Conservation (phyloP, 2,797 vertebrate genomes). For the Coilia nasus region DNA sequence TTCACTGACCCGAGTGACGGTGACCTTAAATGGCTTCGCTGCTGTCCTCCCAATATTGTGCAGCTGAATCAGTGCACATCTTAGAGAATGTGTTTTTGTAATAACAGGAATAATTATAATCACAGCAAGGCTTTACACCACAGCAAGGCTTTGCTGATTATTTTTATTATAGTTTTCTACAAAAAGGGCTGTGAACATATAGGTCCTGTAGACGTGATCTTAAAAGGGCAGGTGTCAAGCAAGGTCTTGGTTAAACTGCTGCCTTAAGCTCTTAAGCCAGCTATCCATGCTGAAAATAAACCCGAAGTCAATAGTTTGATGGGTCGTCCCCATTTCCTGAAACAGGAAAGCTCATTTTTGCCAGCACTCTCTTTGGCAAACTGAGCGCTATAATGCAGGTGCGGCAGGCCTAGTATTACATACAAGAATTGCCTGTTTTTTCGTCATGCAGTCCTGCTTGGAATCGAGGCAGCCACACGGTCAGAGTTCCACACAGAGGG, state of each 20-base stretch:
- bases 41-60: not conserved
- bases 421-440: not conserved
- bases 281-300: constrained; percentile 16
- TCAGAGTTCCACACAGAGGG: not conserved
- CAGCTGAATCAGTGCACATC: not conserved
- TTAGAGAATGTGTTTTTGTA: not conserved
- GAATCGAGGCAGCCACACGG: not conserved
- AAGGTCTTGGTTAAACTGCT: not conserved
- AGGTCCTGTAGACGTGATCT: not conserved
- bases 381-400: not conserved
- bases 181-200: not conserved
- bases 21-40: not conserved
- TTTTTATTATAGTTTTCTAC: not conserved
- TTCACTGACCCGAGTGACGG: not conserved
- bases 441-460: not conserved
- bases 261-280: constrained; percentile 19
- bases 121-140: too few species aligned
- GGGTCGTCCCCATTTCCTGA: not conserved
- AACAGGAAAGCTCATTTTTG: not conserved
- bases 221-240: not conserved
- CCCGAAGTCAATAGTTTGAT: not conserved
- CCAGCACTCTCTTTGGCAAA: not conserved
- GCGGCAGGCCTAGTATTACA: not conserved
- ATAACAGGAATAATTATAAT: not conserved
- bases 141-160: not conserved